Conservation (phyloP, 2,888 invertebrate genomes). For the Conops quadrifasciatus region DNA sequence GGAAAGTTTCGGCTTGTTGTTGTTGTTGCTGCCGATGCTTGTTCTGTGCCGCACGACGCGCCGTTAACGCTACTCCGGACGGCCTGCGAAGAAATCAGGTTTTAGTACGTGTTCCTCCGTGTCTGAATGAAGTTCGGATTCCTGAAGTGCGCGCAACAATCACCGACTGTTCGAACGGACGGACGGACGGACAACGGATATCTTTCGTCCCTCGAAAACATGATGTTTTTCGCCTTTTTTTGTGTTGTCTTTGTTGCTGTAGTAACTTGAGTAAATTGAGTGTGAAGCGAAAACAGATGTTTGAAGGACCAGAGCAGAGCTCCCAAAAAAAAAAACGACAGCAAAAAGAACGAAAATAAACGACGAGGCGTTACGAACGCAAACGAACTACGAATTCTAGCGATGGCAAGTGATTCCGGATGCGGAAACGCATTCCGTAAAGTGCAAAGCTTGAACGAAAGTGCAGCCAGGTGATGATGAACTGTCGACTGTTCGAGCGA, state of each 20-base stretch:
- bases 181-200: slow-evolving; percentile 32
- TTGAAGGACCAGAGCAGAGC: slow-evolving; percentile 23
- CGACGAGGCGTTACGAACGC: not conserved
- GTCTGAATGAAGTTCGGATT: slow-evolving; percentile 62
- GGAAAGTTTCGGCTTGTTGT: slow-evolving; percentile 11
- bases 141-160: slow-evolving; percentile 46
- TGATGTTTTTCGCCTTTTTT: not conserved
- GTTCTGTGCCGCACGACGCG: slow-evolving; percentile 1
- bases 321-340: not conserved
- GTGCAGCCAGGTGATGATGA: not conserved
- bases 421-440: too few species aligned
- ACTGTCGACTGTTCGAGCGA: not conserved
- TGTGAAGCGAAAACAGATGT: not conserved
- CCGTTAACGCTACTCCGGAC: slow-evolving; percentile 44
- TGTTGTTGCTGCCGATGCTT: slow-evolving; percentile 12
- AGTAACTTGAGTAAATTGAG: not conserved
- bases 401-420: not conserved
- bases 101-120: slow-evolving; percentile 65
- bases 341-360: slow-evolving; percentile 1
- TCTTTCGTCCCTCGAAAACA: not conserved
- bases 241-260: slow-evolving; percentile 2
- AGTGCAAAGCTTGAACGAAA: too few species aligned
- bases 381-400: not conserved
- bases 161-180: slow-evolving; percentile 34
- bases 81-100: slow-evolving; percentile 52